Percentiles rank a stretch among this genome's conserved stretches.
phyloP scores from a whole-genome alignment of 2,797 vertebrate species.

The Leptodactylus fallax region DNA sequence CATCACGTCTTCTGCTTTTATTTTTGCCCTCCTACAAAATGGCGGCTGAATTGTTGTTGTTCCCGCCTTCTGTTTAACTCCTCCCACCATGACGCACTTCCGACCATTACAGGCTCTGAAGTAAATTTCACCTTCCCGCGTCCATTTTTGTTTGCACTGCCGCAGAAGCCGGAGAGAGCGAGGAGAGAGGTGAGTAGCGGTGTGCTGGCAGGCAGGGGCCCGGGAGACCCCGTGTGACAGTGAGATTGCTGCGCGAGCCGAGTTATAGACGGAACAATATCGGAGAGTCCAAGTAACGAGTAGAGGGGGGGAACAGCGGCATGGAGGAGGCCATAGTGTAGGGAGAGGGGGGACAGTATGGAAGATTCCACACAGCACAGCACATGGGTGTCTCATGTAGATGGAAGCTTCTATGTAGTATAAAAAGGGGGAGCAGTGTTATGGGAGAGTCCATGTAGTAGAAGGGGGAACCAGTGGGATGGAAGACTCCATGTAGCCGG shows the following conservation, averaged over 20 bases:
- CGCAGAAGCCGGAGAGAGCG: too few relatives aligned
- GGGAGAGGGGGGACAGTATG: neutral
- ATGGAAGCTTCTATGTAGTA: neutral
- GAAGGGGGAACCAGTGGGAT: too few relatives aligned
- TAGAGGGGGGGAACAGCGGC: too few relatives aligned
- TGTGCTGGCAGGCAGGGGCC: neutral
- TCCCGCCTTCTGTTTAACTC: neutral
- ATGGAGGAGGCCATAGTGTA: neutral
- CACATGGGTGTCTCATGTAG: neutral
- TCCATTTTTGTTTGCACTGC: neutral
- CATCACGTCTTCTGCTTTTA: too few relatives aligned
- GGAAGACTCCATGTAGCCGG: neutral
- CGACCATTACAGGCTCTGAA: slow-evolving; percentile 2
- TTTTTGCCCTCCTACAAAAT: slow-evolving; percentile 15
- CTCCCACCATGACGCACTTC: neutral
- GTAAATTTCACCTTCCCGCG: neutral
- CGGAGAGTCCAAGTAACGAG: too few relatives aligned
- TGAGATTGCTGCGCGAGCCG: too few relatives aligned
- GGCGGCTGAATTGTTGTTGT: neutral
- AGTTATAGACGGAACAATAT: too few relatives aligned
- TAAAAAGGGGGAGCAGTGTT: neutral
- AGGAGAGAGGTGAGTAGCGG: neutral
- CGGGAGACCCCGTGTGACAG: neutral
- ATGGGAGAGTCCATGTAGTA: too few relatives aligned
- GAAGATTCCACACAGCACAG: neutral